These are phyloP conservation scores for Eretmocerus hayati DNA, from an alignment of 2,888 invertebrate species.

Conservation along the genomic window DNA sequence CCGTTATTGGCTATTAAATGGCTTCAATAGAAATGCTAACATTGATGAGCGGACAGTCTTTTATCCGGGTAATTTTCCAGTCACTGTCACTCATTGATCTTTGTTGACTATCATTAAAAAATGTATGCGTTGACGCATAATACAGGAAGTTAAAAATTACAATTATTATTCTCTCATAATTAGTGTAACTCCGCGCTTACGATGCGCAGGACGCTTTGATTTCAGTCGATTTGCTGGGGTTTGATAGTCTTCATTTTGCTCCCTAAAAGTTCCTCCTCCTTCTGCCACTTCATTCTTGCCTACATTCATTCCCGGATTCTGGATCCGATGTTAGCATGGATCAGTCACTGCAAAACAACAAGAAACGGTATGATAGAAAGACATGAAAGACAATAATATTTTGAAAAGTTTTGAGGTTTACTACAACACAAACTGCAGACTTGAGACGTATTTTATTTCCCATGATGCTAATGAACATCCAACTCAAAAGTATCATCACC, in stretches of 20 bases:
- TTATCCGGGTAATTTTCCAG: conserved; percentile 4
- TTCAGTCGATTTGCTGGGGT: conserved; percentile 23
- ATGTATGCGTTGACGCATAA: conserved; percentile 14
- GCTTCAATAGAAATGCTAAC: conserved; percentile 22
- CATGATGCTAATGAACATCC: neutral
- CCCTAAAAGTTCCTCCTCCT: conserved; percentile 8
- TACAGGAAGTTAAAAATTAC: conserved; percentile 17
- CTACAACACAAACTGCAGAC: too few species aligned
- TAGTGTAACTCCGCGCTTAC: conserved; percentile 10
- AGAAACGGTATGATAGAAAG: too few species aligned
- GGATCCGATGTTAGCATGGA: conserved; percentile 36
- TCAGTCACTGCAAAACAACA: conserved; percentile 37
- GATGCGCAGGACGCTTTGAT: conserved; percentile 15
- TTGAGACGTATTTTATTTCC: neutral
- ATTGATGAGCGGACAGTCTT: conserved; percentile 7
- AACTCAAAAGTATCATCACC: too few species aligned
- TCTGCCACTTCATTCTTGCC: conserved; percentile 24
- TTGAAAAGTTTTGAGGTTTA: too few species aligned
- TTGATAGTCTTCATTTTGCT: conserved; percentile 8
- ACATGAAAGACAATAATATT: too few species aligned
- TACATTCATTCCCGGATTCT: conserved; percentile 33
- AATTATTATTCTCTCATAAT: conserved; percentile 18
- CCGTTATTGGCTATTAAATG: conserved; percentile 19
- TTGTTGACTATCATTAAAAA: conserved; percentile 12
- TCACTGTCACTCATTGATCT: conserved; percentile 6